phyloP scores from a whole-genome alignment of 64 coral and sea anemone species.

The Porites australiensis region DNA sequence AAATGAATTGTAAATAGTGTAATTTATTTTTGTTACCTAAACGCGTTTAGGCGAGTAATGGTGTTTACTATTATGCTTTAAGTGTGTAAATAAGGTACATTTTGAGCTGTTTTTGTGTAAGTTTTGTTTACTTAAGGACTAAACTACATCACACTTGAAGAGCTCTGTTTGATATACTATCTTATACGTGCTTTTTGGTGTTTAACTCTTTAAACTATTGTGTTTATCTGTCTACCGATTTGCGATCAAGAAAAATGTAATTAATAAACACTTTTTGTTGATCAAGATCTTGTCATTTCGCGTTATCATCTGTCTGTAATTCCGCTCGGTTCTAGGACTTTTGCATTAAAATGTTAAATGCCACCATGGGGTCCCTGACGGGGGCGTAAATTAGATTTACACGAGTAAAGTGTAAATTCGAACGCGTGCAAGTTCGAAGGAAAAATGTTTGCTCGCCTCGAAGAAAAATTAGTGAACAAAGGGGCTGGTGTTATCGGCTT shows the following conservation, averaged over 20 bases:
- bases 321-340: slow-evolving; percentile 7
- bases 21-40: neutral
- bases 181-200: neutral
- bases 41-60: neutral
- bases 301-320: slow-evolving; percentile 15
- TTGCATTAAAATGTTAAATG: neutral
- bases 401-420: neutral
- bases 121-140: slow-evolving; percentile 26
- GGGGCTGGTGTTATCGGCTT: neutral
- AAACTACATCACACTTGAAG: neutral
- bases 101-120: neutral
- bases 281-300: slow-evolving; percentile 50
- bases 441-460: neutral
- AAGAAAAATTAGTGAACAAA: neutral
- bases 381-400: slow-evolving; percentile 42
- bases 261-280: slow-evolving; percentile 56
- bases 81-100: slow-evolving; percentile 4
- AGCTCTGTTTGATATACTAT: neutral
- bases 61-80: slow-evolving; percentile 40
- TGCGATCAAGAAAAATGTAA: slow-evolving; percentile 31
- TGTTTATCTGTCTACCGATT: slow-evolving; percentile 53
- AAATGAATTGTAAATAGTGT: slow-evolving; percentile 15
- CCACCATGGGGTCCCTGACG: neutral
- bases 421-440: neutral
- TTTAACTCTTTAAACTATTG: slow-evolving; percentile 39